Conservation (phyloP, 2,888 invertebrate genomes). For the Nudaria mundana region DNA sequence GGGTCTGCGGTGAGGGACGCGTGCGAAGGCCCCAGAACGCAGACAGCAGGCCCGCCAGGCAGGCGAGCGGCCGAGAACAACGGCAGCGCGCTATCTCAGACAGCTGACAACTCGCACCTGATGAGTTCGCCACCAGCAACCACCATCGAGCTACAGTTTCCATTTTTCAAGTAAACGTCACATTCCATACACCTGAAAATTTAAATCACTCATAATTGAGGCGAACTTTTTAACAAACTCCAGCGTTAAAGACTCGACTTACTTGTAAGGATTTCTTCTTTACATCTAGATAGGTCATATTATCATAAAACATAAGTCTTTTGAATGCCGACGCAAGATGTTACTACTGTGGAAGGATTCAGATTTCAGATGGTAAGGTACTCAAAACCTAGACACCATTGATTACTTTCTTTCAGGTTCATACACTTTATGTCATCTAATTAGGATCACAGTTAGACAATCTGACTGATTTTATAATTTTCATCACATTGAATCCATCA, state of each 20-base stretch:
- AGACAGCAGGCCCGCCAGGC: slow-evolving; percentile 39
- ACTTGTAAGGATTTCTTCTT: slow-evolving; percentile 12
- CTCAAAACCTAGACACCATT: background rate
- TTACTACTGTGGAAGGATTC: too few relatives aligned
- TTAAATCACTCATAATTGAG: slow-evolving; percentile 8
- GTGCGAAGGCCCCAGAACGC: slow-evolving; percentile 26
- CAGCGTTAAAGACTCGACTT: too few relatives aligned
- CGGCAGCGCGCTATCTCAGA: slow-evolving; percentile 38
- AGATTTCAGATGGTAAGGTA: slow-evolving; percentile 4
- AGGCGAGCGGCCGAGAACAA: slow-evolving; percentile 45
- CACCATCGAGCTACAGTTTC: slow-evolving; percentile 17
- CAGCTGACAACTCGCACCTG: slow-evolving; percentile 37
- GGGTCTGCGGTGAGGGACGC: slow-evolving; percentile 19
- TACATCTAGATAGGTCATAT: slow-evolving; percentile 7
- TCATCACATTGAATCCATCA: slow-evolving; percentile 26
- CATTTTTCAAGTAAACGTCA: slow-evolving; percentile 39
- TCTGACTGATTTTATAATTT: slow-evolving; percentile 21
- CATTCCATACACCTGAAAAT: slow-evolving; percentile 67
- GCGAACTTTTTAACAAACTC: slow-evolving; percentile 13
- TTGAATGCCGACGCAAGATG: slow-evolving; percentile 1
- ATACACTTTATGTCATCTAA: slow-evolving; percentile 6
- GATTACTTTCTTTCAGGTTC: background rate
- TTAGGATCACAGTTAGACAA: slow-evolving; percentile 11
- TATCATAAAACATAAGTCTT: slow-evolving; percentile 1
- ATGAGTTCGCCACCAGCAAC: slow-evolving; percentile 27